Evolutionary conservation across 1,140 invertebrate genomes (phyloP).

Genomic region (Pseudomyrmex pallidus): DNA sequence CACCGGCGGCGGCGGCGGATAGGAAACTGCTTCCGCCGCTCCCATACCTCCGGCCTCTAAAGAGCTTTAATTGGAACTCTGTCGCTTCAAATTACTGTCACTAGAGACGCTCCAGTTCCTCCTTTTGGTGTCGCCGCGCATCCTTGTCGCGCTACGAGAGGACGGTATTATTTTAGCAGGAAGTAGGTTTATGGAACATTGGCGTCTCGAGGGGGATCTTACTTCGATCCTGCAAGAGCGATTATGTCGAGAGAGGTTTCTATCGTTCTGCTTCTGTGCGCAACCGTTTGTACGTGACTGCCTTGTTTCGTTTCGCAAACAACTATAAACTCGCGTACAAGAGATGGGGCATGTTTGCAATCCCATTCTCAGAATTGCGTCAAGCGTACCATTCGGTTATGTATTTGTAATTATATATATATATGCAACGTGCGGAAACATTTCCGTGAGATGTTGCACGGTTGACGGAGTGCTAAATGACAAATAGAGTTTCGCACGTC

Average conservation of each 20-base stretch:
- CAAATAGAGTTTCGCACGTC: constrained; percentile 23
- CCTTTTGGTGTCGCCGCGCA: constrained; percentile 64
- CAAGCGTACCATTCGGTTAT: neutral
- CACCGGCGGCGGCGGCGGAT: constrained; percentile 34
- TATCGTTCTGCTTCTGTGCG: constrained; percentile 43
- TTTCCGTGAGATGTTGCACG: constrained; percentile 6
- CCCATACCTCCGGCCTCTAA: constrained; percentile 65
- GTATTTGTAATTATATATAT: constrained; percentile 28
- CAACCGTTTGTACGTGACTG: constrained; percentile 10
- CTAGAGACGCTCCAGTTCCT: constrained; percentile 76
- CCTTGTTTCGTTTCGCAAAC: constrained; percentile 43
- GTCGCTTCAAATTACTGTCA: constrained; percentile 79
- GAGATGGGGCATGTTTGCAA: constrained; percentile 10
- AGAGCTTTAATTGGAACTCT: constrained; percentile 80
- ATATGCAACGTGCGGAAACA: neutral
- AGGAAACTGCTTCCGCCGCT: constrained; percentile 45
- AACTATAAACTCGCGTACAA: constrained; percentile 41
- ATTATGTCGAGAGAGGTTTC: constrained; percentile 55
- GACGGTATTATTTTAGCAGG: constrained; percentile 66
- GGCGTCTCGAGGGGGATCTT: constrained; percentile 57
- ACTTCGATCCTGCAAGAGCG: constrained; percentile 39
- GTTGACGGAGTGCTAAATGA: constrained; percentile 24
- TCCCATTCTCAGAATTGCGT: constrained; percentile 42
- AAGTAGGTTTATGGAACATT: constrained; percentile 70
- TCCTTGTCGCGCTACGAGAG: constrained; percentile 25